Conservation (phyloP, 2,888 invertebrate genomes). For the Unio delphinus region DNA sequence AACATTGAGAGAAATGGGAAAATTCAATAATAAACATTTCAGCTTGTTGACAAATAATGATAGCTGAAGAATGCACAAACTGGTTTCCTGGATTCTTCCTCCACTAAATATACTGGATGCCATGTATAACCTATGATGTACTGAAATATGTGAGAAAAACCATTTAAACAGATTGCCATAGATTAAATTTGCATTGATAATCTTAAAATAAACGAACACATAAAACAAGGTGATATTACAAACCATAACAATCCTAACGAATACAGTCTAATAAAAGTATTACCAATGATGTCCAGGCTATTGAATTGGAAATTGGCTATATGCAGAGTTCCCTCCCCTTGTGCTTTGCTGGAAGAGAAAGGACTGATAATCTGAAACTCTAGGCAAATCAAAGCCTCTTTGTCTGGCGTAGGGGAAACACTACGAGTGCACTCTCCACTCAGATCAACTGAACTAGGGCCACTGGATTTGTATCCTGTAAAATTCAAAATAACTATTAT, state of each 20-base stretch:
- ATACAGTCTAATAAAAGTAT: constrained; percentile 47
- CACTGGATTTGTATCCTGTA: not conserved
- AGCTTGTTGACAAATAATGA: too few relatives aligned
- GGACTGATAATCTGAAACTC: constrained; percentile 84
- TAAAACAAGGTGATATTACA: not conserved
- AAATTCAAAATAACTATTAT: too few relatives aligned
- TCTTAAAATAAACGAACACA: not conserved
- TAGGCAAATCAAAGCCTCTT: constrained; percentile 77
- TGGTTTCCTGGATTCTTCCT: too few relatives aligned
- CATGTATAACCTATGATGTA: too few relatives aligned
- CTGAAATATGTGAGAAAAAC: too few relatives aligned
- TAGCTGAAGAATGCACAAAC: too few relatives aligned
- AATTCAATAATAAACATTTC: too few relatives aligned
- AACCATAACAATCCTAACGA: not conserved
- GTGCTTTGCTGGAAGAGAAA: constrained; percentile 68
- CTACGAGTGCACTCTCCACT: not conserved
- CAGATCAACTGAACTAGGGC: not conserved
- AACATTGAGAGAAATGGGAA: too few relatives aligned
- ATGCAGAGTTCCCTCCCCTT: constrained; percentile 74
- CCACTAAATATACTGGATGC: too few relatives aligned
- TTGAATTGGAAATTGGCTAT: constrained; percentile 93
- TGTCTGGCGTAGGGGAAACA: constrained; percentile 42
- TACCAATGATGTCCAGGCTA: constrained; percentile 93
- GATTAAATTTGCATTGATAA: not conserved
- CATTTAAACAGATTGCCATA: not conserved